Conservation (phyloP, 2,888 invertebrate species). For the Actias luna region DNA sequence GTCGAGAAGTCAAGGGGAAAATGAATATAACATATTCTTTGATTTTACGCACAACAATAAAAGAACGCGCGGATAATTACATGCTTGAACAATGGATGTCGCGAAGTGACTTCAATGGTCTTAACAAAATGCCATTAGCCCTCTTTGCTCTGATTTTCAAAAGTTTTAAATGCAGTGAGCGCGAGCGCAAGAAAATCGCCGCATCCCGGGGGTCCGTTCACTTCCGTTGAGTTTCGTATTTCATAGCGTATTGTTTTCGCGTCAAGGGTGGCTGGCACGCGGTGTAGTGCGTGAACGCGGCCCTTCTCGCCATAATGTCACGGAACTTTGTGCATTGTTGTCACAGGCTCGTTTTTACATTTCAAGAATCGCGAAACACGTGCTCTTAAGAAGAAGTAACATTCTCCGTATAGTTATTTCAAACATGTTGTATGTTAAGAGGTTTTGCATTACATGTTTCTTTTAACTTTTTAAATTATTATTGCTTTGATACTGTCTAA, state of each 20-base stretch:
- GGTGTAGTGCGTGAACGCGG: constrained; percentile 27
- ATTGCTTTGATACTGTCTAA: background rate
- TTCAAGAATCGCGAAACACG: constrained; percentile 19
- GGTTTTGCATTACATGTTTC: background rate
- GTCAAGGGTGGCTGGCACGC: constrained; percentile 58
- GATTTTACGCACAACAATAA: constrained; percentile 73
- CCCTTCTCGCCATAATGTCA: constrained; percentile 29
- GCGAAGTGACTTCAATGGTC: constrained; percentile 73
- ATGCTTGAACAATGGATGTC: constrained; percentile 70
- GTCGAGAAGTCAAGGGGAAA: constrained; percentile 76
- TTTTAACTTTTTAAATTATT: background rate
- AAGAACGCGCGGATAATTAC: constrained; percentile 73
- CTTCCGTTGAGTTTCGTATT: constrained; percentile 77
- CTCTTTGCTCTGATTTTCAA: constrained; percentile 52
- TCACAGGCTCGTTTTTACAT: constrained; percentile 31
- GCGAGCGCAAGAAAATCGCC: constrained; percentile 75
- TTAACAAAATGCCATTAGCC: constrained; percentile 69
- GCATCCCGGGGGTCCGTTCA: constrained; percentile 72
- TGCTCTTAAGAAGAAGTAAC: constrained; percentile 15
- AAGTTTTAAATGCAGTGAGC: constrained; percentile 45
- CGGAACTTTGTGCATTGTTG: constrained; percentile 32
- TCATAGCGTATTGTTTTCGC: constrained; percentile 64
- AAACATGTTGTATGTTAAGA: background rate
- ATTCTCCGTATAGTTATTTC: constrained; percentile 3
- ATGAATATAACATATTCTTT: constrained; percentile 77